These are phyloP conservation scores for Scytalopus superciliaris DNA, from an alignment of 2,113 vertebrate species.

Conservation along the genomic window DNA sequence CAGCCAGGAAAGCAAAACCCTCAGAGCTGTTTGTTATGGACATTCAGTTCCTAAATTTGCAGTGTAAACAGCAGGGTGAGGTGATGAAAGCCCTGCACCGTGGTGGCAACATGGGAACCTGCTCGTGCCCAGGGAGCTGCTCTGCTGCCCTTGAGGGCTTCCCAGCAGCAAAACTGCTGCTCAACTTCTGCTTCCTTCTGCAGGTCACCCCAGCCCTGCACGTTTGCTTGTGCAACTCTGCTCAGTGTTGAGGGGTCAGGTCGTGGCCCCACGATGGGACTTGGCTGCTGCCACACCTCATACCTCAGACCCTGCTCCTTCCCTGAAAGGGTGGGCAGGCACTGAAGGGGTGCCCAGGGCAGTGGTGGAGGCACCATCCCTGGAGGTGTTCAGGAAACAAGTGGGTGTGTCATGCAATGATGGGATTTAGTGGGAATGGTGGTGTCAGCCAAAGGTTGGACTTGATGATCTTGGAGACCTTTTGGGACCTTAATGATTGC, in stretches of 20 bases:
- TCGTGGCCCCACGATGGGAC: background rate
- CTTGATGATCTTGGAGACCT: background rate
- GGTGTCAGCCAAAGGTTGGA: background rate
- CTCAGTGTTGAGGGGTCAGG: accelerated
- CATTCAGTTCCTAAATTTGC: background rate
- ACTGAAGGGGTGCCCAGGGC: background rate
- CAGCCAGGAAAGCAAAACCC: background rate
- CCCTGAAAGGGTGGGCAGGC: background rate
- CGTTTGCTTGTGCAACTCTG: accelerated
- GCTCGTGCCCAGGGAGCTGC: background rate
- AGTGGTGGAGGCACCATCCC: background rate
- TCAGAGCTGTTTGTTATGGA: background rate
- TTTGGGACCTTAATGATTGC: background rate
- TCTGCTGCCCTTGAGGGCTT: background rate
- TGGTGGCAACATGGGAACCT: background rate
- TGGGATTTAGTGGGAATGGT: background rate
- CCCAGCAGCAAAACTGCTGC: background rate
- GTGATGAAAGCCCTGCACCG: background rate
- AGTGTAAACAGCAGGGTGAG: background rate
- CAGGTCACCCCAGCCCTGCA: background rate
- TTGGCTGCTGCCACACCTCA: accelerated
- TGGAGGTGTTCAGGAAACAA: accelerated
- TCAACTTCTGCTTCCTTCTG: background rate
- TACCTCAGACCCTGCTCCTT: accelerated
- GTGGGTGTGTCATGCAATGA: background rate